Evolutionary conservation across 2,888 invertebrate species (phyloP).

Genomic region (Drosophila aldrichi): DNA sequence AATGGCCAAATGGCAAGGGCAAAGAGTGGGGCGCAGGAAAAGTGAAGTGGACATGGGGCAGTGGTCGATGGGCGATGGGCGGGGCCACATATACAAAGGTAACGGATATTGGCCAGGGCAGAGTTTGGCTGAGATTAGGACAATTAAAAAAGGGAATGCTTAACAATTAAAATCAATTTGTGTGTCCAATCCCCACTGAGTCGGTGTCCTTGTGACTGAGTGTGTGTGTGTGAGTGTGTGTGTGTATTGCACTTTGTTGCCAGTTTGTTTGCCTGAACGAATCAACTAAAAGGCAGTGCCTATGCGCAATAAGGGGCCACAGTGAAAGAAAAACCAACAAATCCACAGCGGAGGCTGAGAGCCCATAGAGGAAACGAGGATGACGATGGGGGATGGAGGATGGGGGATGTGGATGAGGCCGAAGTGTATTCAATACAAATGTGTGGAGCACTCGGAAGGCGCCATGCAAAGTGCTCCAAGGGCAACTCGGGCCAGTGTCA

Average conservation of each 20-base stretch:
- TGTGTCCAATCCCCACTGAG: constrained; percentile 29
- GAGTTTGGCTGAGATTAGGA: constrained; percentile 73
- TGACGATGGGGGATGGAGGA: too few relatives aligned
- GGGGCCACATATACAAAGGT: constrained; percentile 58
- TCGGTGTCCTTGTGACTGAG: constrained; percentile 30
- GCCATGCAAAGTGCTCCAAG: constrained; percentile 33
- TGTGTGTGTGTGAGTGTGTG: constrained; percentile 40
- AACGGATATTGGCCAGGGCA: constrained; percentile 68
- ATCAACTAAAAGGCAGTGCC: constrained; percentile 70
- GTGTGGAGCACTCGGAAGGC: constrained; percentile 35
- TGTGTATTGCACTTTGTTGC: constrained; percentile 58
- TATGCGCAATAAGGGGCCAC: constrained; percentile 31
- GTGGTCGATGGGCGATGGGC: neutral
- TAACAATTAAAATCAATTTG: constrained; percentile 82
- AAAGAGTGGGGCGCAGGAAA: constrained; percentile 9
- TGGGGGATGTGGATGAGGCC: neutral
- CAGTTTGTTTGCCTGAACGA: constrained; percentile 78
- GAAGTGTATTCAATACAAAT: constrained; percentile 23
- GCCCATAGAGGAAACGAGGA: neutral
- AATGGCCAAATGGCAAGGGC: constrained; percentile 65
- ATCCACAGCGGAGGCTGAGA: constrained; percentile 9
- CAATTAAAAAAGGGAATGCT: constrained; percentile 80
- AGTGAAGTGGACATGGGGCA: neutral
- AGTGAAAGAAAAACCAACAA: constrained; percentile 51
- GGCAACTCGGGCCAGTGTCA: constrained; percentile 54